These are phyloP conservation scores for Enteromius mattozi DNA, from an alignment of 2,797 vertebrate genomes.

Conservation along the genomic window DNA sequence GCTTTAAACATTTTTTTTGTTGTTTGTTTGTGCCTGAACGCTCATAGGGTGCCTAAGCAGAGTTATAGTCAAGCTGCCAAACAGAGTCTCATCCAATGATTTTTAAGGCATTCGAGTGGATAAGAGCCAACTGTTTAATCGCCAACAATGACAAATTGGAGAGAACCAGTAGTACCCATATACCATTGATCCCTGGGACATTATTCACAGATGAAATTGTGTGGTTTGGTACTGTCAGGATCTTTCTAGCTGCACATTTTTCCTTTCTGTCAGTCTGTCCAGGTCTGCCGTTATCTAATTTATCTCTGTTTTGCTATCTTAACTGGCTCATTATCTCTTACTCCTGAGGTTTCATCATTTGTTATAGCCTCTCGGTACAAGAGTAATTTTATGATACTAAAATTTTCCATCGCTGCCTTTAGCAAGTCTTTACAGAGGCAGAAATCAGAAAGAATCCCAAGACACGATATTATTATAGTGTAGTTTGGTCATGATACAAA, in stretches of 20 bases:
- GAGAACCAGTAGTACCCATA: constrained; percentile 5
- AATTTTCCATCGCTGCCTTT: constrained; percentile 28
- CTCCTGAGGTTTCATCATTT: constrained; percentile 46
- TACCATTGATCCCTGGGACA: constrained; percentile 19
- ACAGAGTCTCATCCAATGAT: constrained; percentile 15
- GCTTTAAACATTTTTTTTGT: neutral
- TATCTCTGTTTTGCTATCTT: constrained; percentile 30
- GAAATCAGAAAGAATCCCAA: constrained; percentile 5
- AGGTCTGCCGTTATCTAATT: constrained; percentile 22
- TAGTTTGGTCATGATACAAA: constrained; percentile 1
- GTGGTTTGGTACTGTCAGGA: constrained; percentile 6
- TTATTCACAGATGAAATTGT: constrained; percentile 35
- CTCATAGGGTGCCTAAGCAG: neutral
- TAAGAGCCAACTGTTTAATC: constrained; percentile 23
- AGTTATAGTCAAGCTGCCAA: constrained; percentile 15
- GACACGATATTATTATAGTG: neutral
- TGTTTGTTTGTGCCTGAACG: neutral
- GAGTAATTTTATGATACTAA: constrained; percentile 23
- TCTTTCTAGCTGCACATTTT: constrained; percentile 18
- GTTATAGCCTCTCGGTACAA: constrained; percentile 12
- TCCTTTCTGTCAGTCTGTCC: constrained; percentile 9
- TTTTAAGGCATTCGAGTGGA: constrained; percentile 27
- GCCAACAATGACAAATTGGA: constrained; percentile 32
- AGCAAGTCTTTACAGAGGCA: constrained; percentile 3
- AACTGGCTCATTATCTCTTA: constrained; percentile 36